Percentiles rank a stretch among this genome's conserved stretches.
phyloP scores from a whole-genome alignment of 35 echinoderm and acorn worm genomes.

The Apostichopus parvimensis region DNA sequence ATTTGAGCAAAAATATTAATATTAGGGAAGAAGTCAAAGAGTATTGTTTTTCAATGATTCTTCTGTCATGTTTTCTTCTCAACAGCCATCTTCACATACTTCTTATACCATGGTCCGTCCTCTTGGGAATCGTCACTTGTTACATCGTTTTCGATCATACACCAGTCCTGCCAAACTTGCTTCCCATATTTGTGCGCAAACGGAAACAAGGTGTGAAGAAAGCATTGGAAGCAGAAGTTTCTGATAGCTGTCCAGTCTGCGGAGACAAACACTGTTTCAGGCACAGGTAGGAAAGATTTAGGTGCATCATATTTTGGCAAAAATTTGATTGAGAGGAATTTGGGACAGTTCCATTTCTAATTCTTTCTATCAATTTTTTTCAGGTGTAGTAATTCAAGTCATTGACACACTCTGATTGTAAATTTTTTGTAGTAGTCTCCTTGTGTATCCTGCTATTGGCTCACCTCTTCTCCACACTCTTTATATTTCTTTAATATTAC shows the following conservation, averaged over 20 bases:
- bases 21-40: neutral
- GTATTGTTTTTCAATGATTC: neutral
- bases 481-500: too few relatives aligned
- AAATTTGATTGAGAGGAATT: too few relatives aligned
- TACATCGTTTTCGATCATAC: conserved; percentile 74
- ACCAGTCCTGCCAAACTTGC: conserved; percentile 73
- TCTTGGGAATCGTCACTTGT: conserved; percentile 69
- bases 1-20: too few relatives aligned
- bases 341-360: too few relatives aligned
- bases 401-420: too few relatives aligned
- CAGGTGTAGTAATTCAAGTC: too few relatives aligned
- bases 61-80: conserved; percentile 8
- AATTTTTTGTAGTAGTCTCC: too few relatives aligned
- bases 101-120: conserved; percentile 77
- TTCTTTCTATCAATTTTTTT: too few relatives aligned
- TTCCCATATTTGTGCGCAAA: conserved; percentile 76
- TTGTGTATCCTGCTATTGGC: too few relatives aligned
- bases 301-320: too few relatives aligned
- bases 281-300: conserved; percentile 66
- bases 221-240: conserved; percentile 43
- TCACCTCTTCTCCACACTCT: too few relatives aligned
- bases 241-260: conserved; percentile 73
- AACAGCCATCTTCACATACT: conserved; percentile 78
- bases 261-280: conserved; percentile 80
- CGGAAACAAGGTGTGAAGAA: conserved; percentile 49